Base-by-base conservation (phyloP, 2,113 vertebrate genomes). In the Piaya cayana region DNA sequence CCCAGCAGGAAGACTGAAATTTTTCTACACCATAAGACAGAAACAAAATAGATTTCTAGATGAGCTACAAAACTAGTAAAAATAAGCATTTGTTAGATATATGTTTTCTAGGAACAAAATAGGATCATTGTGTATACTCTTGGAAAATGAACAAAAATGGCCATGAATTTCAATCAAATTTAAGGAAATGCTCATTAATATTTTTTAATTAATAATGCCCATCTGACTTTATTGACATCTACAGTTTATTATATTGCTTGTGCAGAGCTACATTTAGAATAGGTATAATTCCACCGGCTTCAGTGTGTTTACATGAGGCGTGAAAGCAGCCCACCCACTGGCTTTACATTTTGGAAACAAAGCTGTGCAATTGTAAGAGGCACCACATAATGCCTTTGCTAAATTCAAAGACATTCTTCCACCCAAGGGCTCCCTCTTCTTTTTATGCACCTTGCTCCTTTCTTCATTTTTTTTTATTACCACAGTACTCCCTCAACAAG, bases 401-500 rank as follows among this genome's bases (percentile, higher is more conserved):
- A 75, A 92, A 95, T 90, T 91, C 82, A 86, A 74, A 92, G 67
- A 37, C 63, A 82, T 93, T 86, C 88, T 93, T 90, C 68, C 32
- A 95, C 68, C 37, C 9, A 3, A 90, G 29, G 74, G 60, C 68
- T 93, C 79, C 55, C 49, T 63, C 11, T 45, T 87, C 58, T 94
- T 95, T 93, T 76, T 29, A 64, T 71, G 52, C 56, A 93, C 79
- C 82, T 92, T 96, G 20, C 42, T 91, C 15, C 17, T 94, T 94
- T 96, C 69, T 86, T 96, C 62, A 62, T 30, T 77, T 95, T 30
- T 77, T 95, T 90, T 95, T 95, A 88, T 95, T 94, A 65, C 60
- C 37, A 58, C 19, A n/a, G 42, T 82, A 26, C 50, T 94, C 60
- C 70, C 36, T 90, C 52, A 72, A 95, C 12, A 32, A 78, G 85